Evolutionary conservation across 1,140 invertebrate species (phyloP), one percentile per base, ranked within the genome.

Genomic region (Meloidogyne chitwoodi): DNA sequence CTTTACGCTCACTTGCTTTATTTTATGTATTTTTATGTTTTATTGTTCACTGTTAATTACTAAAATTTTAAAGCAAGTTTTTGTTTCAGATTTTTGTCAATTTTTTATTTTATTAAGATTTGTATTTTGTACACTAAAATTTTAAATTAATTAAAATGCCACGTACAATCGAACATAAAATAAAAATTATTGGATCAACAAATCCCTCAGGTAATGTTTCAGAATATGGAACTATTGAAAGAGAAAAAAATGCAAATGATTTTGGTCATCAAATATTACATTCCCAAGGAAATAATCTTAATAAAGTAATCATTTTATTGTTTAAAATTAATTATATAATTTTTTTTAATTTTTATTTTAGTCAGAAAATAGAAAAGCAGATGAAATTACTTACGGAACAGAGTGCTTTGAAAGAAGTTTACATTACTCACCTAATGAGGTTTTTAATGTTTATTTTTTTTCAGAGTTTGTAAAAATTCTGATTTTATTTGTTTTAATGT

Each of bases 61-160:
- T 38, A 38, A 38, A 38, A 38, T 6, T 3, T 31, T 31, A 3
- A 31, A 31, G 6, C 6, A 2, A 3, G 29, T 31, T 31, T 6
- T 31, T 2, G 29, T 31, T 31, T 31, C 6, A 31, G 2, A 31
- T 3, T 31, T 31, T 31, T 31, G 2, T 31, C 2, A 2, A 2
- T 31, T 31, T 6, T 31, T 3, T 31, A 3, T 31, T 31, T 31
- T 2, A 31, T 31, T 31, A 31, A 31, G 6, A 31, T 3, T 6
- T 31, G 6, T 31, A 31, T 3, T 31, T n/a, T 31, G 29, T 31
- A 31, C 29, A 3, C 12, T 48, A 48, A 48, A 56, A 14, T 41
- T 2, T 41, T n/a, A 56, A 56, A 56, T n/a, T 48, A 56, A 56
- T 56, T 56, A n/a, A 56, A 66, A 77, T 73, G 70, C 56, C 70